These are phyloP conservation scores for Polyommatus iphigenia DNA, from an alignment of 2,888 invertebrate genomes.

Conservation along the genomic window DNA sequence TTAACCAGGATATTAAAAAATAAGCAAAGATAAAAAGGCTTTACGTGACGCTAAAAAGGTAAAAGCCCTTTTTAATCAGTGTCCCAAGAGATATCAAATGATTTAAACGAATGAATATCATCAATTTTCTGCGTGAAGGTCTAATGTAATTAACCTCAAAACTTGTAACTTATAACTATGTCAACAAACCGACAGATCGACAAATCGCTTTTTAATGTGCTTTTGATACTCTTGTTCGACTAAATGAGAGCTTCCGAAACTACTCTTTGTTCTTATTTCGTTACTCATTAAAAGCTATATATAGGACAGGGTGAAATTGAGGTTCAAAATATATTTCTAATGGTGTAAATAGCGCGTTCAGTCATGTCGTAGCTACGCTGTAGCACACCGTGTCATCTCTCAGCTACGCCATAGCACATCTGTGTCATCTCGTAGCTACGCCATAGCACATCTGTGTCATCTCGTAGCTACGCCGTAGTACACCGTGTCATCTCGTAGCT, in stretches of 20 bases:
- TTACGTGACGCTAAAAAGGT: no score
- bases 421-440: no score
- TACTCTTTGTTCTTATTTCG: neutral
- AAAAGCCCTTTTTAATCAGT: no score
- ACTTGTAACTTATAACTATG: neutral
- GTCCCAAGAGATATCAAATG: neutral
- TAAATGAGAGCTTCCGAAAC: neutral
- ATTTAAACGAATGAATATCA: neutral
- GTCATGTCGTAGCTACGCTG: no score
- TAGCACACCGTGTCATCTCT: no score
- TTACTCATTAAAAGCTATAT: neutral
- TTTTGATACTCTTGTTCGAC: neutral
- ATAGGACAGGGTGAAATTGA: neutral
- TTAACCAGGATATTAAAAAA: no score
- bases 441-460: no score
- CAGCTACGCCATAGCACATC: no score
- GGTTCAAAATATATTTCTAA: neutral
- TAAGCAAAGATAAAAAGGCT: no score
- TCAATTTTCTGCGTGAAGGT: neutral
- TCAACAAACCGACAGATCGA: neutral
- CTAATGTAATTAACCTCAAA: neutral
- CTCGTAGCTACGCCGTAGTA: no score
- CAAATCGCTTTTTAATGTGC: conserved; percentile 14
- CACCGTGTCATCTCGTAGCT: no score
- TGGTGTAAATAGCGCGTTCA: no score